Base-by-base conservation (phyloP, 2,797 vertebrate species). In the Lepilemur ruficaudatus region DNA sequence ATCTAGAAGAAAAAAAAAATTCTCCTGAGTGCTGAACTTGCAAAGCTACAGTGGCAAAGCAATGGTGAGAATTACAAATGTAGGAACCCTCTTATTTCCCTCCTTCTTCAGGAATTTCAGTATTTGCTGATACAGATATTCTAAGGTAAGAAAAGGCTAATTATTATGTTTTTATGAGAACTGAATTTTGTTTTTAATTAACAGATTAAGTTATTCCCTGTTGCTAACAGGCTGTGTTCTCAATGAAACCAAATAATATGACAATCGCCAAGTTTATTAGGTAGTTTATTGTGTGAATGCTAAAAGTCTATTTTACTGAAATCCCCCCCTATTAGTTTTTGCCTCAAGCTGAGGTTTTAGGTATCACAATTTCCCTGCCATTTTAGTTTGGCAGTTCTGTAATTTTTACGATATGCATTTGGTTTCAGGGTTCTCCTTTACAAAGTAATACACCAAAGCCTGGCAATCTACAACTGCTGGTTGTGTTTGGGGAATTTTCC, bases 161-260 rank as follows among this genome's bases (percentile, higher is more conserved):
- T 97, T 90, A 96, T 85, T 94, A 94, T 95, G 84, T 90, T 97
- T 97, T 95, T 90, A 96, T 93, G 89, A 87, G 67, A 95, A 97
- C 46, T 76, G 43, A 67, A 61, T 89, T 98, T 59, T 25, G 30
- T 73, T 98, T 97, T 96, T 97, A 97, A 97, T 96, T 97, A 96
- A 93, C 76, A 97, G 97, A 97, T 63, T 41, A 73, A 25, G 28
- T 72, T 30, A 20, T 70, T 97, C 69, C 30, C 2, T 85, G 35
- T 67, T 96, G 59, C 90, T 96, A 97, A 95, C 78, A 89, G 76
- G n/a, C 50, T 95, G 72, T 97, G 28, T 95, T 97, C 86, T 97
- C 91, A 95, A 78, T 96, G 97, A 96, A 98, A 95, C 50, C 93
- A 98, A 98, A 98, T 97, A 97, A 97, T 98, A 73, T 97, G 93